Percentiles rank a stretch among this genome's conserved stretches.
These are phyloP conservation scores for Brachionus manjavacas DNA, from an alignment of 1,140 invertebrate species.

Conservation along the genomic window DNA sequence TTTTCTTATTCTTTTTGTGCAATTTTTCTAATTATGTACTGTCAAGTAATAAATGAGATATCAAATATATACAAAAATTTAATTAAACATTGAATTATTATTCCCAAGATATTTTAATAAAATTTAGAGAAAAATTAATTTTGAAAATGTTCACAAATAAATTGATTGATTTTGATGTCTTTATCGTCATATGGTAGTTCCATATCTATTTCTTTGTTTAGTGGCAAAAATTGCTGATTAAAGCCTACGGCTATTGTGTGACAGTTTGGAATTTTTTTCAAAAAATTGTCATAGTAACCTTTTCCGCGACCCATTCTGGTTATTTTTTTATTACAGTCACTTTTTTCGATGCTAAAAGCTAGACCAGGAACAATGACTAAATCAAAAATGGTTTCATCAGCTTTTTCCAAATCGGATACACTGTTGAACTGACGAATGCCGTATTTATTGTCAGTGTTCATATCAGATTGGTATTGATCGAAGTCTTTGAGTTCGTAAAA, in stretches of 20 bases:
- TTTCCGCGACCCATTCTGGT: conserved; percentile 26
- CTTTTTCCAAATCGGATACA: not conserved
- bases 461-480: conserved; percentile 10
- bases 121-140: too few relatives aligned
- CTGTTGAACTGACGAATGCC: conserved; percentile 10
- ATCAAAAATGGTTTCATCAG: not conserved
- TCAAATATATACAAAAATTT: too few relatives aligned
- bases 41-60: too few relatives aligned
- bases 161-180: conserved; percentile 13
- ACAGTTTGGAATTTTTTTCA: conserved; percentile 30
- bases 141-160: conserved; percentile 26
- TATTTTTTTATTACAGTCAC: not conserved
- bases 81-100: too few relatives aligned
- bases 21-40: too few relatives aligned
- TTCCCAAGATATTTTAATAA: too few relatives aligned
- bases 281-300: conserved; percentile 39
- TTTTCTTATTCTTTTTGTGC: too few relatives aligned
- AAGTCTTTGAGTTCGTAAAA: conserved; percentile 32
- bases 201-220: not conserved
- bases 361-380: conserved; percentile 34
- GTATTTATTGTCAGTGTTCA: conserved; percentile 37
- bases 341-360: conserved; percentile 3
- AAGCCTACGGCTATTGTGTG: conserved; percentile 23
- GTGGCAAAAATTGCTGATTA: conserved; percentile 27
- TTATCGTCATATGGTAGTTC: not conserved